Percentiles rank a stretch among this genome's conserved stretches.
Conservation (phyloP, 2,888 invertebrate species). For the Autographa pulchrina region DNA sequence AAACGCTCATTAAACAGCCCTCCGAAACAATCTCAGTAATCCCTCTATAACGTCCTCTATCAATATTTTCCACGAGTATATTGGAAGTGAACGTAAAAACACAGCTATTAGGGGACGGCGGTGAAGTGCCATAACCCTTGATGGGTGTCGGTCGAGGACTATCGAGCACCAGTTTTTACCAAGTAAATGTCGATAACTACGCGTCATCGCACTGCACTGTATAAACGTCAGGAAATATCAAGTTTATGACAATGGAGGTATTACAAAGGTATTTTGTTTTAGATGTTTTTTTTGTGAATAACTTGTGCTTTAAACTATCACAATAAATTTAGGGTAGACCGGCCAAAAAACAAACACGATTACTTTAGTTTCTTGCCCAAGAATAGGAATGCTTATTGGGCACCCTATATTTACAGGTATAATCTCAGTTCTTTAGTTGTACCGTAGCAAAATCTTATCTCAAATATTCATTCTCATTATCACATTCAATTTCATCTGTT, state of each 20-base stretch:
- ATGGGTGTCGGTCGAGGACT: conserved; percentile 47
- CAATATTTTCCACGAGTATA: conserved; percentile 39
- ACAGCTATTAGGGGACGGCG: conserved; percentile 37
- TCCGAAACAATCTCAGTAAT: background rate
- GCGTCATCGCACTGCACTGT: conserved; percentile 35
- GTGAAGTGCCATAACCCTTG: conserved; percentile 45
- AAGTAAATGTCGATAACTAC: conserved; percentile 25
- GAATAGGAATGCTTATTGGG: too few relatives aligned
- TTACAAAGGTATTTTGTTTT: conserved; percentile 7
- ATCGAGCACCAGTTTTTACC: conserved; percentile 52
- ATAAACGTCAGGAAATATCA: conserved; percentile 19
- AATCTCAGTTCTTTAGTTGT: too few relatives aligned
- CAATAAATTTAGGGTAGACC: too few relatives aligned
- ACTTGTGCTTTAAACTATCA: too few relatives aligned
- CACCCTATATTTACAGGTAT: too few relatives aligned
- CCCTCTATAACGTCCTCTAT: conserved; percentile 13
- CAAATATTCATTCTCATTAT: background rate
- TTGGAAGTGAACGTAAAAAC: conserved; percentile 38
- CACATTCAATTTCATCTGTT: background rate
- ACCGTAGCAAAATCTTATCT: too few relatives aligned
- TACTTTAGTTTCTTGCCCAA: too few relatives aligned
- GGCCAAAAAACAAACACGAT: too few relatives aligned
- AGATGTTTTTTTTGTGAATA: too few relatives aligned
- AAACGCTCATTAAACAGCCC: background rate
- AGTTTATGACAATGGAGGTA: background rate